Evolutionary conservation across 2,888 invertebrate species (phyloP).

Genomic region (Dynastes grantii): DNA sequence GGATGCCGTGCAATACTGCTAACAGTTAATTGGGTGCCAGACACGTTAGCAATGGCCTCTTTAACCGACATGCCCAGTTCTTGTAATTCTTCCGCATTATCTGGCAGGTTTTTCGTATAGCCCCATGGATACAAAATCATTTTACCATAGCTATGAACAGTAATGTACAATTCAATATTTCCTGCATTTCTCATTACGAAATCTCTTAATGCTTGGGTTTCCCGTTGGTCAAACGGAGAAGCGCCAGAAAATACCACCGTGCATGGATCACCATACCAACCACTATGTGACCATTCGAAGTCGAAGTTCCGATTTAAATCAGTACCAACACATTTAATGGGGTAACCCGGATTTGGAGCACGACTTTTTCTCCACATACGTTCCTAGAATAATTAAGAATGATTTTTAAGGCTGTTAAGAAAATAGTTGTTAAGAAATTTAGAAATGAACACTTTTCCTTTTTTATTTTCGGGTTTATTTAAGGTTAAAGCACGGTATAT

Average conservation of each 20-base stretch:
- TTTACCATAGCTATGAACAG: constrained; percentile 83
- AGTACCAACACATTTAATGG: constrained; percentile 52
- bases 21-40: constrained; percentile 64
- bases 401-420: too few relatives aligned
- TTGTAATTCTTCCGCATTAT: constrained; percentile 70
- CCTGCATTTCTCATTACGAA: constrained; percentile 69
- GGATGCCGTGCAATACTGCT: constrained; percentile 70
- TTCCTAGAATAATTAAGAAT: too few relatives aligned
- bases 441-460: too few relatives aligned
- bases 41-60: constrained; percentile 66
- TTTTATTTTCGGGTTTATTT: too few relatives aligned
- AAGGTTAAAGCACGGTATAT: too few relatives aligned
- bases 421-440: too few relatives aligned
- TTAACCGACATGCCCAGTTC: constrained; percentile 69
- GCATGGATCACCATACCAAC: constrained; percentile 60
- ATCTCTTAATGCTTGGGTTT: constrained; percentile 73
- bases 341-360: constrained; percentile 67
- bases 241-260: constrained; percentile 70
- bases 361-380: too few relatives aligned
- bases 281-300: too few relatives aligned
- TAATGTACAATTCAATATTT: constrained; percentile 77
- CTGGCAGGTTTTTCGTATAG: constrained; percentile 72
- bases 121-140: constrained; percentile 81
- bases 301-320: too few relatives aligned
- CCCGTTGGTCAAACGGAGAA: constrained; percentile 71